Evolutionary conservation across 2,888 invertebrate genomes (phyloP).

Genomic region (Pheosia gnoma): DNA sequence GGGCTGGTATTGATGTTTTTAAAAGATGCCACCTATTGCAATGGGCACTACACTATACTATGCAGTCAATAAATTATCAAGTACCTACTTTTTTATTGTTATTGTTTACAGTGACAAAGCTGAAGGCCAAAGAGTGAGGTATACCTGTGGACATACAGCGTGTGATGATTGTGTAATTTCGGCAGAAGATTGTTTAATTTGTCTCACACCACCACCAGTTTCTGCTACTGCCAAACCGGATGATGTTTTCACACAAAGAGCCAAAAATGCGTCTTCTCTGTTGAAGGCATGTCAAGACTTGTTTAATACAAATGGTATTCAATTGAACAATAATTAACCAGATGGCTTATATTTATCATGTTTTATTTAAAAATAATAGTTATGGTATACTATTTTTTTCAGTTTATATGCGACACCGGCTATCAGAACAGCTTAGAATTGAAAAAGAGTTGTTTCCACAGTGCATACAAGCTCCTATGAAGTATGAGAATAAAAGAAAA

Average conservation of each 20-base stretch:
- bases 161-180: slow-evolving; percentile 59
- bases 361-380: not conserved
- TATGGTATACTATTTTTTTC: slow-evolving; percentile 34
- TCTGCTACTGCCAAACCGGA: slow-evolving; percentile 42
- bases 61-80: not conserved
- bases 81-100: not conserved
- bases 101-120: slow-evolving; percentile 57
- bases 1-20: no score
- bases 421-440: slow-evolving; percentile 64
- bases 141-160: slow-evolving; percentile 64
- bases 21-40: no score
- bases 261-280: slow-evolving; percentile 51
- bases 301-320: slow-evolving; percentile 64
- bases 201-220: slow-evolving; percentile 47
- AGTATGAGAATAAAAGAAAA: slow-evolving; percentile 72
- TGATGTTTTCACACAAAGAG: slow-evolving; percentile 46
- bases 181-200: slow-evolving; percentile 54
- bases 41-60: no score
- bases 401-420: slow-evolving; percentile 60
- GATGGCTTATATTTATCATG: slow-evolving; percentile 5
- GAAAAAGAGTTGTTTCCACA: slow-evolving; percentile 75
- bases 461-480: slow-evolving; percentile 72
- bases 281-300: slow-evolving; percentile 56
- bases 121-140: slow-evolving; percentile 54
- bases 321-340: slow-evolving; percentile 8